These are phyloP conservation scores for Dinoponera quadriceps DNA, from an alignment of 1,140 invertebrate species.

Conservation along the genomic window DNA sequence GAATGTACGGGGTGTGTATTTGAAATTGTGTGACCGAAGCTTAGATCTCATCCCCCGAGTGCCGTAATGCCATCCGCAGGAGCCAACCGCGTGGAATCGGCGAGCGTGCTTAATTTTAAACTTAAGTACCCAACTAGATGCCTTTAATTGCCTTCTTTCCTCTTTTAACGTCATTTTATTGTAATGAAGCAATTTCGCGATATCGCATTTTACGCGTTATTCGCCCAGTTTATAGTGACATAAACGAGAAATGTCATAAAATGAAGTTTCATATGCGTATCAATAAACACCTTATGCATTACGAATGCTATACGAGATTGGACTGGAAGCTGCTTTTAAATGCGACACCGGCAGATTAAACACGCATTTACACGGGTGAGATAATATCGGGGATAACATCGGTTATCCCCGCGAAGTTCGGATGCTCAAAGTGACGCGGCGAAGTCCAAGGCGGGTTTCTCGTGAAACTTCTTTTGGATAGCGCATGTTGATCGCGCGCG, in stretches of 20 bases:
- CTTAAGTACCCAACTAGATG: too few relatives aligned
- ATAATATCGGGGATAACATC: neutral
- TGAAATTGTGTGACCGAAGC: neutral
- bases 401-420: neutral
- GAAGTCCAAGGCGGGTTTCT: constrained; percentile 9
- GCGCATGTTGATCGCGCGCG: neutral
- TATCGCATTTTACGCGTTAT: neutral
- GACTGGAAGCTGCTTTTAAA: too few relatives aligned
- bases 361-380: neutral
- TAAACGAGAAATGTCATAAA: neutral
- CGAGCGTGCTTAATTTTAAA: too few relatives aligned
- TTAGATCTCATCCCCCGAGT: neutral
- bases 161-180: neutral
- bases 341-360: constrained; percentile 10
- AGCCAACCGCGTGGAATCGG: too few relatives aligned
- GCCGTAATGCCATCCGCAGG: too few relatives aligned
- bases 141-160: neutral
- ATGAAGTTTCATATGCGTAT: neutral
- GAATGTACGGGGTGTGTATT: neutral
- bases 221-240: neutral
- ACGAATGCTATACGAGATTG: too few relatives aligned
- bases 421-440: neutral
- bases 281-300: neutral
- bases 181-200: too few relatives aligned
- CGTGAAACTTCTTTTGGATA: constrained; percentile 5